A percentile compares a stretch with the other conserved stretches of the same genome.
phyloP scores from a whole-genome alignment of 1,140 invertebrate genomes.

The Heliconius eleuchia region DNA sequence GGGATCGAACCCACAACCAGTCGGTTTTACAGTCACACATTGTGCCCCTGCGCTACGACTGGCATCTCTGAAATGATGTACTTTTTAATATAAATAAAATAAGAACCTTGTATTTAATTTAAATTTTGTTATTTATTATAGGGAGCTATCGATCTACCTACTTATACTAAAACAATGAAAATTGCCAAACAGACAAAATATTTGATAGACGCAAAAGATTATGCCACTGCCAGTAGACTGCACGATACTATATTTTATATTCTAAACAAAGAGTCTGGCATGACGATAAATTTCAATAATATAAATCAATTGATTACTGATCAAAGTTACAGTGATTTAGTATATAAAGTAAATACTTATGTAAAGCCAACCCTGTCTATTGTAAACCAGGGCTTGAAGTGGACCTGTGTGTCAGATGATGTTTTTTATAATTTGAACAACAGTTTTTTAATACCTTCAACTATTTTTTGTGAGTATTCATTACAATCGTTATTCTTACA shows the following conservation, averaged over 20 bases:
- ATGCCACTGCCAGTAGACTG: conserved; percentile 42
- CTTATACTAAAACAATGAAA: conserved; percentile 45
- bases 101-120: background rate
- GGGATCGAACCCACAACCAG: too few relatives aligned
- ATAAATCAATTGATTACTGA: conserved; percentile 43
- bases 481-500: background rate
- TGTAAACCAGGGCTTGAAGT: conserved; percentile 60
- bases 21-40: too few relatives aligned
- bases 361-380: conserved; percentile 61
- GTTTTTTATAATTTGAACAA: conserved; percentile 53
- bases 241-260: conserved; percentile 45
- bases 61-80: background rate
- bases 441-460: conserved; percentile 59
- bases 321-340: conserved; percentile 40
- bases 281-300: conserved; percentile 65
- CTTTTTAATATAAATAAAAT: too few relatives aligned
- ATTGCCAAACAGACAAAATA: conserved; percentile 51
- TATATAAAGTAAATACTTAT: conserved; percentile 54
- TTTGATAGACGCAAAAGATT: conserved; percentile 54
- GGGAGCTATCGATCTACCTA: conserved; percentile 59
- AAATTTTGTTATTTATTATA: conserved; percentile 36
- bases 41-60: too few relatives aligned
- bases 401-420: conserved; percentile 51
- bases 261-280: conserved; percentile 47
- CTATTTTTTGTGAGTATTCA: conserved; percentile 61